A percentile compares a stretch with the other conserved stretches of the same genome.
These are phyloP conservation scores for Catagonus wagneri DNA, from an alignment of 2,113 vertebrate genomes.

Conservation along the genomic window DNA sequence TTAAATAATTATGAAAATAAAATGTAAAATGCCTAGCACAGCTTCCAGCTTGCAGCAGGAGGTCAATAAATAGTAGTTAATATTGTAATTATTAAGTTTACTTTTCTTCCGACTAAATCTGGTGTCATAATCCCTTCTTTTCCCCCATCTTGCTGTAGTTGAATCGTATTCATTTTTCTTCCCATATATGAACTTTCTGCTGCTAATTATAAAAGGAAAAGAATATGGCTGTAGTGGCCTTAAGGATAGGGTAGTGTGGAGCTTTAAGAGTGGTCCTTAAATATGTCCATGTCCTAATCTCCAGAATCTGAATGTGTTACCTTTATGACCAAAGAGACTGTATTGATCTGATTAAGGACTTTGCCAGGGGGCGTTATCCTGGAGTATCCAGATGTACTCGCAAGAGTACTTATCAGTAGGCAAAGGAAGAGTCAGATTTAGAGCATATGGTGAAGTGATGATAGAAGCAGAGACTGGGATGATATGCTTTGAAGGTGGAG, in stretches of 20 bases:
- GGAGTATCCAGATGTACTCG: background rate
- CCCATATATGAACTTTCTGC: background rate
- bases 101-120: background rate
- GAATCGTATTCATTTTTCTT: background rate
- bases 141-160: background rate
- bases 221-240: background rate
- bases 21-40: background rate
- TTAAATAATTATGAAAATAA: conserved; percentile 34
- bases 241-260: background rate
- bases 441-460: background rate
- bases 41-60: conserved; percentile 23
- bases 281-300: background rate
- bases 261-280: background rate
- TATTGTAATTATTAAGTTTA: conserved; percentile 3
- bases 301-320: background rate
- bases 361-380: background rate
- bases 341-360: background rate
- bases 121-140: conserved; percentile 9
- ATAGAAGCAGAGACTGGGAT: background rate
- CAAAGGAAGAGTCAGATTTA: background rate
- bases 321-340: background rate
- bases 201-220: background rate
- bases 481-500: background rate
- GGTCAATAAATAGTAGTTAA: conserved; percentile 38
- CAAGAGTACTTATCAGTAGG: background rate